Evolutionary conservation across 2,113 vertebrate genomes (phyloP).

Genomic region (Setophaga kirtlandii): DNA sequence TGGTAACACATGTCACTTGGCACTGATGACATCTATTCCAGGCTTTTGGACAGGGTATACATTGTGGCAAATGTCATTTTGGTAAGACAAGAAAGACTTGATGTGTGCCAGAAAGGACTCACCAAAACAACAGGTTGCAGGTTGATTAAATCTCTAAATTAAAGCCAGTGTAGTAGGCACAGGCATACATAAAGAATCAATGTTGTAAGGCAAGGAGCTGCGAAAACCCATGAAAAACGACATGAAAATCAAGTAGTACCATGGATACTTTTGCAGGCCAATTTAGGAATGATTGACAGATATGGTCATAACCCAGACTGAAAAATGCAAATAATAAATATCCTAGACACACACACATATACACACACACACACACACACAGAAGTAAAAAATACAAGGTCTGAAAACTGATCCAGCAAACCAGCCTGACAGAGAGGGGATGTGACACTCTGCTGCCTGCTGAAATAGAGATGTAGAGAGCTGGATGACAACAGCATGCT

Average conservation of each 20-base stretch:
- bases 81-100: neutral
- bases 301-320: neutral
- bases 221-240: accelerated
- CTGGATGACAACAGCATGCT: neutral
- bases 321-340: neutral
- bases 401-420: neutral
- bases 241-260: neutral
- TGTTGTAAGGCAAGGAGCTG: neutral
- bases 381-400: neutral
- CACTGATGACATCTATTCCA: neutral
- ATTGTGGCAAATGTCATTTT: neutral
- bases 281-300: neutral
- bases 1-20: neutral
- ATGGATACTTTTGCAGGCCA: neutral
- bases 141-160: neutral
- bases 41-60: neutral
- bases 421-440: neutral
- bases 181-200: neutral
- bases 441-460: neutral
- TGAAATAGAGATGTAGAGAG: constrained; percentile 17
- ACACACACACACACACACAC: neutral
- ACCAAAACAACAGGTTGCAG: accelerated
- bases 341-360: neutral
- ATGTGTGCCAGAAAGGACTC: neutral
- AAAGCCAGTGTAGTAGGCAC: neutral